Conservation (phyloP, 2,113 vertebrate genomes). For the Apodemus speciosus region DNA sequence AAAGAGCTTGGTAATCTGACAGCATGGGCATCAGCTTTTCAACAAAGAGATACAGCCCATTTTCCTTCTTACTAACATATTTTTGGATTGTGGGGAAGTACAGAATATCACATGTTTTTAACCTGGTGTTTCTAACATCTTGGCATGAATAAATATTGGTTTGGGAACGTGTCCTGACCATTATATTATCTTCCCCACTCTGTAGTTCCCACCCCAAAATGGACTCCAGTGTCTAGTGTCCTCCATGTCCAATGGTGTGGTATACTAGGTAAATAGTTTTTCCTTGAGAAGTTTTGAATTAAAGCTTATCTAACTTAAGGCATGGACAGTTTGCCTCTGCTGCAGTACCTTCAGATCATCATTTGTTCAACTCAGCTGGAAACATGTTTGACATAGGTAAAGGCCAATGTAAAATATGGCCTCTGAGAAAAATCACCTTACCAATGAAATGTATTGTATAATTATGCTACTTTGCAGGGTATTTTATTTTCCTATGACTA, state of each 20-base stretch:
- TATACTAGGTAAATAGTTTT: background rate
- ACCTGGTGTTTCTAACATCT: background rate
- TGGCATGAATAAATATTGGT: background rate
- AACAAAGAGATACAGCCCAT: background rate
- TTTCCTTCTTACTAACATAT: background rate
- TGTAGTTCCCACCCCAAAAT: background rate
- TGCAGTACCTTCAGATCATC: background rate
- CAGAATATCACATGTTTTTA: background rate
- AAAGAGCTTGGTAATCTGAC: background rate
- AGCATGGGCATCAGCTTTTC: background rate
- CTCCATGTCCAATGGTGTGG: rapidly evolving
- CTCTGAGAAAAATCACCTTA: background rate
- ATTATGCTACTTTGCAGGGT: background rate
- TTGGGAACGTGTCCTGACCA: background rate
- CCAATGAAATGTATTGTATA: background rate
- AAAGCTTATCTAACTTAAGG: background rate
- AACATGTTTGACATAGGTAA: background rate
- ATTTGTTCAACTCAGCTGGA: background rate
- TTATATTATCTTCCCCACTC: background rate
- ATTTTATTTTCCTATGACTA: conserved; percentile 12
- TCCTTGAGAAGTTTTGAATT: background rate
- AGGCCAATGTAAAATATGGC: background rate
- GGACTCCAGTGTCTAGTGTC: background rate
- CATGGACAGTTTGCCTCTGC: background rate
- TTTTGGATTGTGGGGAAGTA: background rate